These are phyloP conservation scores for Python bivittatus DNA, from an alignment of 2,113 vertebrate species.

Conservation along the genomic window DNA sequence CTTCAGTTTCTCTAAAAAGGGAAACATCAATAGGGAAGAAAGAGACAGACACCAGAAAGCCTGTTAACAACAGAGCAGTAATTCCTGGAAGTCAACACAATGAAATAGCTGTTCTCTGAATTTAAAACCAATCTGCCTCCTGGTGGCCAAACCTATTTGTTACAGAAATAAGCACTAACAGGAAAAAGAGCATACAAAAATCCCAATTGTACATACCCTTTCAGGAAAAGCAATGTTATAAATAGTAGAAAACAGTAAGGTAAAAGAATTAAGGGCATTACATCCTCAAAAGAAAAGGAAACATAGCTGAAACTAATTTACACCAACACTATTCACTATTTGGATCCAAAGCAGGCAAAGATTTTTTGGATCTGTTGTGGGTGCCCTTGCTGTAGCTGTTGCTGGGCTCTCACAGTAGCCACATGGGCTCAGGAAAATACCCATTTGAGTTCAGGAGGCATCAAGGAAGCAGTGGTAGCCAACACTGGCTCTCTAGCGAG, in stretches of 20 bases:
- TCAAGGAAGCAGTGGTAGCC: background rate
- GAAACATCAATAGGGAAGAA: background rate
- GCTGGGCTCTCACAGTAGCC: too few relatives aligned
- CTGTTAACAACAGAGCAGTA: background rate
- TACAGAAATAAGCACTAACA: background rate
- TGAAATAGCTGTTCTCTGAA: rapidly evolving
- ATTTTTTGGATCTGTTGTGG: background rate
- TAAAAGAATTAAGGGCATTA: background rate
- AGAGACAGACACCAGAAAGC: background rate
- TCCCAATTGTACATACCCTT: background rate
- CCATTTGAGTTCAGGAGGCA: background rate
- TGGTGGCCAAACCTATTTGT: background rate
- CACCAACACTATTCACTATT: background rate
- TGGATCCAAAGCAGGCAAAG: background rate
- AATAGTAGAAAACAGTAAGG: background rate
- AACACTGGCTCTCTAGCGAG: background rate
- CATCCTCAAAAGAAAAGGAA: background rate
- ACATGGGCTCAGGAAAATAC: background rate
- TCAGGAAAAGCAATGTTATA: background rate
- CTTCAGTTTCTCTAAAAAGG: constrained; percentile 6
- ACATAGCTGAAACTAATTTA: background rate
- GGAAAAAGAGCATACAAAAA: background rate
- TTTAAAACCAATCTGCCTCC: constrained; percentile 53
- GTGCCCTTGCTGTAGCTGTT: background rate
- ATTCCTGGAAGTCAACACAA: background rate